phyloP scores from a whole-genome alignment of 1,140 invertebrate genomes.

The Neodiprion fabricii region DNA sequence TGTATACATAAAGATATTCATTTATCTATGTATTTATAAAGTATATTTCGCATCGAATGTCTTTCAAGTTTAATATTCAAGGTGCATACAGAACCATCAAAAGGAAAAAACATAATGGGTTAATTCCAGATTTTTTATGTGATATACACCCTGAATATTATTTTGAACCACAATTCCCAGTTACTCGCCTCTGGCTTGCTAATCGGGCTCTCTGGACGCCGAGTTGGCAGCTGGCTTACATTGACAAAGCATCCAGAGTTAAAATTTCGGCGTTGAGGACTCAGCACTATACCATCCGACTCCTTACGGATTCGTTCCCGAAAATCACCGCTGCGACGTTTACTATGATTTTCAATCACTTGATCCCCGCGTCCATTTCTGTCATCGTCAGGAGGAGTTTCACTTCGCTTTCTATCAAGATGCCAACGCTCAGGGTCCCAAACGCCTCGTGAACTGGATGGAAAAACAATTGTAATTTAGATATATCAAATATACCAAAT shows the following conservation, averaged over 20 bases:
- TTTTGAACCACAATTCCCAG: not conserved
- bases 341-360: slow-evolving; percentile 38
- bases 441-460: slow-evolving; percentile 61
- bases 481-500: not conserved
- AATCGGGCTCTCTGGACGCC: slow-evolving; percentile 63
- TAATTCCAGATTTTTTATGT: not conserved
- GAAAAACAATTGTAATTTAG: not conserved
- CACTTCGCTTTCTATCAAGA: slow-evolving; percentile 63
- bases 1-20: slow-evolving; percentile 14
- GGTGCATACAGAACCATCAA: not conserved
- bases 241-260: slow-evolving; percentile 81
- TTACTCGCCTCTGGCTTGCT: slow-evolving; percentile 54
- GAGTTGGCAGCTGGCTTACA: slow-evolving; percentile 55
- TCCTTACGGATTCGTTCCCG: slow-evolving; percentile 82
- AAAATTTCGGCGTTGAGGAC: slow-evolving; percentile 83
- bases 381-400: slow-evolving; percentile 68
- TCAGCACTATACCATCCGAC: slow-evolving; percentile 81
- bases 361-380: slow-evolving; percentile 56
- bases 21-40: not conserved
- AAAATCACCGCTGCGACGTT: slow-evolving; percentile 74
- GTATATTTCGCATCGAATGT: not conserved
- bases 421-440: slow-evolving; percentile 72
- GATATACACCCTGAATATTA: too few relatives aligned
- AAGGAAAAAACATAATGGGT: not conserved
- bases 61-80: slow-evolving; percentile 16